Evolutionary conservation across 2,113 vertebrate genomes (phyloP).

Genomic region (Brachypteracias leptosomus): DNA sequence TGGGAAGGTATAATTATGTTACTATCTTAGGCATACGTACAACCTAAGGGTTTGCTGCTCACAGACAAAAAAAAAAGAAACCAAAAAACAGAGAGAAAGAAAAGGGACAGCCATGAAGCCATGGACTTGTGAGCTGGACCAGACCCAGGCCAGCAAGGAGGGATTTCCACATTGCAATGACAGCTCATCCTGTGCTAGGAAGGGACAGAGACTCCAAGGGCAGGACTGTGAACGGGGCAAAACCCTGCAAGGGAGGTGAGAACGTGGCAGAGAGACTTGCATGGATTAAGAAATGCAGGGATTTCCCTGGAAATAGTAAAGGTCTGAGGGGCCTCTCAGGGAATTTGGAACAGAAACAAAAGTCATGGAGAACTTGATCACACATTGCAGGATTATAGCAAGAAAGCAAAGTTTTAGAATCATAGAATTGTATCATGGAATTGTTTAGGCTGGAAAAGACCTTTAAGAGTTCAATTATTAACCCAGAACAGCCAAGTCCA

Average conservation of each 20-base stretch:
- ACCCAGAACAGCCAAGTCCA: neutral
- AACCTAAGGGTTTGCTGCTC: neutral
- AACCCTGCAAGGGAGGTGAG: neutral
- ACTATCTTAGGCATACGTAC: neutral
- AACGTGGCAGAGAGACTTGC: accelerated
- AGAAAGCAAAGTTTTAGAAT: neutral
- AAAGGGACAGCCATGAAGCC: neutral
- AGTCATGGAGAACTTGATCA: accelerated
- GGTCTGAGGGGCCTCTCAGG: neutral
- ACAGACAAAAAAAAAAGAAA: neutral
- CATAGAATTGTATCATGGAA: neutral
- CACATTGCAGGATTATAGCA: neutral
- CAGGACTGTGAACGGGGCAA: accelerated
- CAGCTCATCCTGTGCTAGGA: accelerated
- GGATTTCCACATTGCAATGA: neutral
- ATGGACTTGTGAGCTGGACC: neutral
- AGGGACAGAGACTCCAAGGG: accelerated
- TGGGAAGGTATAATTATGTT: slow-evolving; percentile 22
- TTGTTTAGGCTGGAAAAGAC: neutral
- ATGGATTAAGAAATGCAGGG: neutral
- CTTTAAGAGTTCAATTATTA: neutral
- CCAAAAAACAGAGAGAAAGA: neutral
- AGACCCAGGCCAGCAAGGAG: neutral
- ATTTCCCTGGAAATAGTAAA: neutral
- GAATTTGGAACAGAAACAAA: neutral